A percentile compares a stretch with the other conserved stretches of the same genome.
Conservation (phyloP, 2,113 vertebrate species). For the Nesogale talazaci region DNA sequence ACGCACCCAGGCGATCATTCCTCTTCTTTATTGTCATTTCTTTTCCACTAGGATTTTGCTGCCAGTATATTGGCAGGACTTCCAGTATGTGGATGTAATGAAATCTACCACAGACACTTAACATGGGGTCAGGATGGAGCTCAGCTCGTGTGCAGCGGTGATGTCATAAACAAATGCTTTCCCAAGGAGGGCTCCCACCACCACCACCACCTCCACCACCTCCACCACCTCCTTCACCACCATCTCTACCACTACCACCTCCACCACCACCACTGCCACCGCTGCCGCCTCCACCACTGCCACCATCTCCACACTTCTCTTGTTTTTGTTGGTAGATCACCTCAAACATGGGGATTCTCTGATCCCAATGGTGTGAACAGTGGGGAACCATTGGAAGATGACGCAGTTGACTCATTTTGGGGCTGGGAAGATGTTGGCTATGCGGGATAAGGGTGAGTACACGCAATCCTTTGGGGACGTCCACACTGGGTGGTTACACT, state of each 20-base stretch:
- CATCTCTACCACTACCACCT: too few species aligned
- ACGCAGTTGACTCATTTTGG: conserved; percentile 85
- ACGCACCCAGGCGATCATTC: conserved; percentile 94
- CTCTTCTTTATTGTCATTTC: conserved; percentile 99
- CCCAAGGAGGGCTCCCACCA: conserved; percentile 87
- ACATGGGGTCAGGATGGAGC: conserved; percentile 94
- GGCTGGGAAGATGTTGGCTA: conserved; percentile 81
- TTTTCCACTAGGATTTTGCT: conserved; percentile 99
- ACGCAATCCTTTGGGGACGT: conserved; percentile 66
- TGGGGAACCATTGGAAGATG: conserved; percentile 82
- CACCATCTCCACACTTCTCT: too few species aligned
- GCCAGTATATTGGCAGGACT: conserved; percentile 98
- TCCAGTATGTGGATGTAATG: conserved; percentile 98
- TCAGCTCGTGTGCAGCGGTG: conserved; percentile 92
- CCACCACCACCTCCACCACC: too few species aligned
- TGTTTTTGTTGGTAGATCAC: conserved; percentile 67
- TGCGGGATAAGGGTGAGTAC: conserved; percentile 76
- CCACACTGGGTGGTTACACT: conserved; percentile 65
- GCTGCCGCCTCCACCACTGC: too few species aligned
- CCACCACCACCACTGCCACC: conserved; percentile 42
- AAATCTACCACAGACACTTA: conserved; percentile 99
- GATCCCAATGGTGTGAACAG: conserved; percentile 82
- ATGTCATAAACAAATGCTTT: conserved; percentile 96
- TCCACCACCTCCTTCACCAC: too few species aligned
- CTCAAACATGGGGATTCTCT: conserved; percentile 86